phyloP scores from a whole-genome alignment of 1,140 invertebrate genomes.

The Aphelinus certus region DNA sequence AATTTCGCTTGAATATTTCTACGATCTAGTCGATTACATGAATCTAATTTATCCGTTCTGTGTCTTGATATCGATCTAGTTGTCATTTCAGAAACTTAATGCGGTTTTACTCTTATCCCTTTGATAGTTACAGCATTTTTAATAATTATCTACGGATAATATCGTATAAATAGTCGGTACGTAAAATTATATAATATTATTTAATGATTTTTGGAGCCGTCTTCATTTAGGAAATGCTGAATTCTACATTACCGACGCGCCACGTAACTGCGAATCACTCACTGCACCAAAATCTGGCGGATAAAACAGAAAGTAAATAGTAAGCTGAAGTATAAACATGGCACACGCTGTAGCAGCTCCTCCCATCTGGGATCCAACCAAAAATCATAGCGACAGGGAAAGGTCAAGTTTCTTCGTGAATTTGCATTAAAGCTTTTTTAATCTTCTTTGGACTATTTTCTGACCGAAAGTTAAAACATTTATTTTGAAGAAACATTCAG shows the following conservation, averaged over 20 bases:
- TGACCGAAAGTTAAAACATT: too few relatives aligned
- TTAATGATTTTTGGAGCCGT: background rate
- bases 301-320: too few relatives aligned
- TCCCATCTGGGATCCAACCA: conserved; percentile 65
- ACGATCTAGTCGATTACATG: too few relatives aligned
- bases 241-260: conserved; percentile 19
- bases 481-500: too few relatives aligned
- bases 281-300: background rate
- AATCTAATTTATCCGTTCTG: too few relatives aligned
- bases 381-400: conserved; percentile 75
- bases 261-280: conserved; percentile 6
- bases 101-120: too few relatives aligned
- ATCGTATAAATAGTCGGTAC: background rate
- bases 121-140: too few relatives aligned
- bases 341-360: conserved; percentile 32
- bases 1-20: too few relatives aligned
- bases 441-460: background rate
- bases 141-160: too few relatives aligned
- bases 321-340: conserved; percentile 48
- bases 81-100: too few relatives aligned
- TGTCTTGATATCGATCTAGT: too few relatives aligned
- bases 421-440: background rate
- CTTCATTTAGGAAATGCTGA: background rate
- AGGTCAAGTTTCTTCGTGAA: conserved; percentile 57
- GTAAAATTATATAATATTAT: background rate